Percentiles rank a stretch among this genome's conserved stretches.
phyloP scores from a whole-genome alignment of 1,140 invertebrate genomes.

The Chironomus striatipennis region DNA sequence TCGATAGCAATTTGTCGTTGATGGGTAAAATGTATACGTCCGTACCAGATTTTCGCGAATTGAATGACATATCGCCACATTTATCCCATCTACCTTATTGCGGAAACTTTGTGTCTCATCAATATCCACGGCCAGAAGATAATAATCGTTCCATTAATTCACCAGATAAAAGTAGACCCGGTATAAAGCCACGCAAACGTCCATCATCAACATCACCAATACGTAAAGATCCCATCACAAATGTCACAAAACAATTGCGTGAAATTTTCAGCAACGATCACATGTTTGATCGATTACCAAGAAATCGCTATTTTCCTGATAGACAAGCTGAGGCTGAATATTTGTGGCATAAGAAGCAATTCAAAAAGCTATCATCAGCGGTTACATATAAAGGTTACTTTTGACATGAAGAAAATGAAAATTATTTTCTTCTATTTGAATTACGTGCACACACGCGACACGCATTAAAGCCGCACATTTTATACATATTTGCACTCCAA shows the following conservation, averaged over 20 bases:
- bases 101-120: slow-evolving; percentile 67
- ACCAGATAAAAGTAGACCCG: slow-evolving; percentile 39
- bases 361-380: slow-evolving; percentile 28
- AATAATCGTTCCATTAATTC: slow-evolving; percentile 53
- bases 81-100: slow-evolving; percentile 39
- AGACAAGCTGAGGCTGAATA: slow-evolving; percentile 29
- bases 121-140: slow-evolving; percentile 54
- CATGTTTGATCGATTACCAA: slow-evolving; percentile 62
- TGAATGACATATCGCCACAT: slow-evolving; percentile 66
- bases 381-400: slow-evolving; percentile 38
- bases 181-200: slow-evolving; percentile 34
- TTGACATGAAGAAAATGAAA: background rate
- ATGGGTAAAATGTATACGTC: slow-evolving; percentile 74
- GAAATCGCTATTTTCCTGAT: slow-evolving; percentile 63
- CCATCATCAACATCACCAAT: slow-evolving; percentile 41
- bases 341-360: slow-evolving; percentile 25
- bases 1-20: slow-evolving; percentile 49
- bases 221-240: slow-evolving; percentile 5
- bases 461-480: background rate
- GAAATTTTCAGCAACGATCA: slow-evolving; percentile 57
- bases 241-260: slow-evolving; percentile 30
- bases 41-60: slow-evolving; percentile 64
- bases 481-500: slow-evolving; percentile 18
- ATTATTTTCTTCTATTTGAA: background rate
- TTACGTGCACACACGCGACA: background rate